These are phyloP conservation scores for Xenopus borealis DNA, from an alignment of 2,113 vertebrate species.

Conservation along the genomic window DNA sequence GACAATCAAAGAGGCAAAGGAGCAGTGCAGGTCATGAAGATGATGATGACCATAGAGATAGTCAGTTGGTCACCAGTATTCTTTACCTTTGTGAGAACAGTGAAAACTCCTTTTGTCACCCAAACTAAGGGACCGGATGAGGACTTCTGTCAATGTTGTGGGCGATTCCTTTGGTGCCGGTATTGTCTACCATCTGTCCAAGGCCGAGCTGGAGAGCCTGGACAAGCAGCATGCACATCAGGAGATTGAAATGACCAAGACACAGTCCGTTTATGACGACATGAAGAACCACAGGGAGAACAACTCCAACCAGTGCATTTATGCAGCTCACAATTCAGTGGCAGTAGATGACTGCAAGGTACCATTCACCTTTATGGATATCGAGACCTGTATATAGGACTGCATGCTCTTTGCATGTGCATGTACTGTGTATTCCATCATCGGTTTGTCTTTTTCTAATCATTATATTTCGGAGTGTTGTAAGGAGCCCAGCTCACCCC, in stretches of 20 bases:
- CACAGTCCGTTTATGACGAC: slow-evolving; percentile 88
- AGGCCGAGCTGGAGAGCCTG: slow-evolving; percentile 83
- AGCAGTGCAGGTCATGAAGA: no score
- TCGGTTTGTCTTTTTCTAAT: slow-evolving; percentile 46
- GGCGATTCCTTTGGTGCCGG: slow-evolving; percentile 96
- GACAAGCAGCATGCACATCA: slow-evolving; percentile 82
- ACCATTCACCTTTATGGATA: slow-evolving; percentile 86
- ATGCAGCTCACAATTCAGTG: slow-evolving; percentile 86
- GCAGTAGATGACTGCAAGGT: slow-evolving; percentile 97
- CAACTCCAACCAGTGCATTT: slow-evolving; percentile 96
- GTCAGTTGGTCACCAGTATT: no score
- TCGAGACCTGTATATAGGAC: slow-evolving; percentile 87
- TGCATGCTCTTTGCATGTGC: slow-evolving; percentile 70
- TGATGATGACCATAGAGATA: no score
- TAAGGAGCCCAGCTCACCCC: slow-evolving; percentile 27
- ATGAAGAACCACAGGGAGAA: slow-evolving; percentile 97
- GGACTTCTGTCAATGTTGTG: slow-evolving; percentile 95
- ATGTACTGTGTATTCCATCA: slow-evolving; percentile 53
- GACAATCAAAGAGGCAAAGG: no score
- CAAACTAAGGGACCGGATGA: slow-evolving; percentile 86
- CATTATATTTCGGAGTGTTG: slow-evolving; percentile 9
- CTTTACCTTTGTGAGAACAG: no score
- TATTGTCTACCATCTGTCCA: slow-evolving; percentile 95
- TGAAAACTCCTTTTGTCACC: no score
- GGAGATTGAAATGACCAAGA: slow-evolving; percentile 96